Conservation (phyloP, 2,888 invertebrate species). For the Erannis defoliaria region DNA sequence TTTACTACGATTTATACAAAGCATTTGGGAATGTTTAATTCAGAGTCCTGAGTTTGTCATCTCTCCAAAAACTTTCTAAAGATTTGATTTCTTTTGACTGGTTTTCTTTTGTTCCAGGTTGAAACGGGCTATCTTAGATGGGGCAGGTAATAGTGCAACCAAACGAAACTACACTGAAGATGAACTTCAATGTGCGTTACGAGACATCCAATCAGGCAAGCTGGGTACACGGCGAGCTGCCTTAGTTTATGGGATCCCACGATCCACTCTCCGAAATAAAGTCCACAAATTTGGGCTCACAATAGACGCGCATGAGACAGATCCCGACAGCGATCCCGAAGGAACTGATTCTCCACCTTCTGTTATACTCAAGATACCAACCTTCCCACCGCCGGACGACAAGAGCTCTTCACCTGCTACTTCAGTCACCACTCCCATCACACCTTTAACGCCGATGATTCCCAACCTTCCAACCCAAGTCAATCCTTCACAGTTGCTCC, state of each 20-base stretch:
- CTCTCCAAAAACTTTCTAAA: neutral
- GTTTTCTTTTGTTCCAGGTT: slow-evolving; percentile 70
- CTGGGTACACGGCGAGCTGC: slow-evolving; percentile 97
- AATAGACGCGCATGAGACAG: slow-evolving; percentile 90
- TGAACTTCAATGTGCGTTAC: slow-evolving; percentile 96
- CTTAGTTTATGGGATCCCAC: slow-evolving; percentile 97
- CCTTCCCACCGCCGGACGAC: slow-evolving; percentile 90
- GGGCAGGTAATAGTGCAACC: slow-evolving; percentile 83
- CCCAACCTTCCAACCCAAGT: slow-evolving; percentile 71
- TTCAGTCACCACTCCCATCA: slow-evolving; percentile 75
- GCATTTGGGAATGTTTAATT: neutral
- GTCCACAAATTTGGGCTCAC: slow-evolving; percentile 92
- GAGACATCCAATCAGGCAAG: slow-evolving; percentile 97
- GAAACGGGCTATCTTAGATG: slow-evolving; percentile 69
- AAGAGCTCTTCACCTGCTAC: slow-evolving; percentile 79
- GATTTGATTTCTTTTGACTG: neutral
- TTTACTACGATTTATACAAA: too few species aligned
- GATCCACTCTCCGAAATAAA: slow-evolving; percentile 98
- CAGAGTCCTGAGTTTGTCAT: neutral
- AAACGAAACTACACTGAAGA: slow-evolving; percentile 97
- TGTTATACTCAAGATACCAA: slow-evolving; percentile 97
- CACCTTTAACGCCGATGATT: slow-evolving; percentile 80
- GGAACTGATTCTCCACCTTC: slow-evolving; percentile 87
- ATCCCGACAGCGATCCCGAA: slow-evolving; percentile 77
- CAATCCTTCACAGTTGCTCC: slow-evolving; percentile 76